These are phyloP conservation scores for Caenorhabditis briggsae DNA, from an alignment of 1,140 invertebrate genomes.

Conservation along the genomic window DNA sequence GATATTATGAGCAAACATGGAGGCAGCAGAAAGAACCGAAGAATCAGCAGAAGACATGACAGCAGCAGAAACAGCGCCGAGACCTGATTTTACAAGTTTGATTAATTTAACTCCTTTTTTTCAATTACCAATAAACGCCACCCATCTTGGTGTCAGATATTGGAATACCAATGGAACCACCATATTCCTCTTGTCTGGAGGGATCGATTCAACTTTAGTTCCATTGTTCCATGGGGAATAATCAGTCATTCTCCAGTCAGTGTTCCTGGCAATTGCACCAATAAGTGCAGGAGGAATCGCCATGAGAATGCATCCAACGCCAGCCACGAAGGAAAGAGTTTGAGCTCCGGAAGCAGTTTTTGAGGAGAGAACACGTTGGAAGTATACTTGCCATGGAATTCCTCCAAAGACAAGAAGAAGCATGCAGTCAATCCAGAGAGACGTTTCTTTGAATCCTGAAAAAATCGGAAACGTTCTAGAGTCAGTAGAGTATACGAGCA, in stretches of 20 bases:
- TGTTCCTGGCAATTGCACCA: constrained; percentile 93
- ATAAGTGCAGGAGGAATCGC: constrained; percentile 95
- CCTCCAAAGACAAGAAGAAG: constrained; percentile 94
- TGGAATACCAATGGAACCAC: constrained; percentile 96
- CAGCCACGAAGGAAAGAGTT: constrained; percentile 94
- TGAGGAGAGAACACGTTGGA: constrained; percentile 94
- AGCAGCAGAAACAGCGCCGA: constrained; percentile 96
- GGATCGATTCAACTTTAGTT: constrained; percentile 73
- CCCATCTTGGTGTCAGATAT: constrained; percentile 90
- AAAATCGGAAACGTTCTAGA: constrained; percentile 78
- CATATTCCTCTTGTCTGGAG: constrained; percentile 86
- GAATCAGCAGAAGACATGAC: constrained; percentile 98
- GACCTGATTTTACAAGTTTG: constrained; percentile 78
- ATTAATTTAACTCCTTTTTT: background rate
- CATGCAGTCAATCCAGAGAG: constrained; percentile 90
- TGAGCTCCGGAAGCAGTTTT: constrained; percentile 92
- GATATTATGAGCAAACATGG: constrained; percentile 97
- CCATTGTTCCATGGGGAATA: constrained; percentile 75
- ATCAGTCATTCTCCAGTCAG: constrained; percentile 79
- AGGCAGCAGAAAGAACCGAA: constrained; percentile 93
- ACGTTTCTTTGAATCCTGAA: constrained; percentile 83
- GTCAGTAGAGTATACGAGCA: too few relatives aligned
- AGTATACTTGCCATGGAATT: constrained; percentile 99
- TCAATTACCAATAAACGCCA: constrained; percentile 87
- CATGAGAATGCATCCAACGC: constrained; percentile 93